Evolutionary conservation across 2,888 invertebrate species (phyloP), one percentile per base, ranked within the genome.

Genomic region (Lasioglossum malachurum): DNA sequence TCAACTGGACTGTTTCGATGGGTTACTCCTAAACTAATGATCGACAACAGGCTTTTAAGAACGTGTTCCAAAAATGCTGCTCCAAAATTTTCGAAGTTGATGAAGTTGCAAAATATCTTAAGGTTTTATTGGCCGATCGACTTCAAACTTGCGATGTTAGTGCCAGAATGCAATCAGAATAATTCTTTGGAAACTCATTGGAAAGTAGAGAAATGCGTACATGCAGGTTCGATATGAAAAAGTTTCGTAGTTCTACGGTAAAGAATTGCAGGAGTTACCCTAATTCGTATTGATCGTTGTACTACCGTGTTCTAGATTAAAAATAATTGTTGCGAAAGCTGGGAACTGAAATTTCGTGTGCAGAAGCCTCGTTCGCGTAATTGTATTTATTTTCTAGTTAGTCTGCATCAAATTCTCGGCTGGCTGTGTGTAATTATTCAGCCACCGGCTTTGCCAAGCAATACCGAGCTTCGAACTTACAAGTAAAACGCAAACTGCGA

Each of bases 401-500:
- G 67, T 46, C 67, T 27, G 35, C 16, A 44, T 35, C n/a, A n/a
- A 8, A 38, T 71, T 76, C 76, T 73, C 27, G 35, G n/a, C 16
- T 53, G 64, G 12, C 12, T 16, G n/a, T 19, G n/a, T 16, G 53
- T 19, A 64, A 74, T 44, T 46, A 53, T n/a, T 46, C 46, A n/a
- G 19, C 35, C 44, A 12, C 27, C 12, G n/a, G 31, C 27, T 71
- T 69, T 12, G 27, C 57, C 23, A 12, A 27, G 49, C 44, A 23
- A 10, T 41, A n/a, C n/a, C 41, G 41, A n/a, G 71, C 23, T 12
- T 14, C 8, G 75, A 80, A 35, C 77, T 85, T 84, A 71, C 75
- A 27, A 76, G 84, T 76, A 83, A 80, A 82, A 86, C 82, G 77
- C 74, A 80, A 88, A 85, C 86, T 78, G 60, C 53, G 53, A 79